Base-by-base conservation (phyloP, 2,797 vertebrate species). In the Coregonus suidteri region DNA sequence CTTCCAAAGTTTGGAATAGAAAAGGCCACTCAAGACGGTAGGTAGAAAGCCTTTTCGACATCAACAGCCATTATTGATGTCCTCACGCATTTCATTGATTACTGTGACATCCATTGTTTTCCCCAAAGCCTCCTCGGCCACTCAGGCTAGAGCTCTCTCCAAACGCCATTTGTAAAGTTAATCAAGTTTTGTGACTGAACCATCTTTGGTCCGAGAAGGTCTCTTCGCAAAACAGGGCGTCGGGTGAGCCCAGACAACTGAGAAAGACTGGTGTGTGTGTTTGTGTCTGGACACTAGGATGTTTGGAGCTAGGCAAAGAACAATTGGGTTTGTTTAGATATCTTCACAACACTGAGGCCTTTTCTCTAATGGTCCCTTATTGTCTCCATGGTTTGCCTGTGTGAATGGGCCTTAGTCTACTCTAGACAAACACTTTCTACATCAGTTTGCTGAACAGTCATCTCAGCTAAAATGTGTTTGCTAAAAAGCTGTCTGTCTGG, bases 1-100 rank as follows among this genome's bases (percentile, higher is more conserved):
- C 41, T 47, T 47, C 41, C 41, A 47, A 47, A 0, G 41, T 47
- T 47, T 47, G 11, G 9, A 47, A 47, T 47, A 47, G 41, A 47
- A 47, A 47, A 47, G 7, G 9, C 41, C 41, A 47, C 41, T 11
- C 41, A 47, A 47, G 41, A 47, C 2, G 41, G 41, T 47, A 7
- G 0, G 41, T 47, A 2, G 9, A 47, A 47, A 47, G 41, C 41
- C 9, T 47, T 47, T 47, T 47, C 9, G 9, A 47, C 41, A 47
- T 47, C 41, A 47, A 11, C 41, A 47, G 41, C 41, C 41, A 47
- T 47, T 9, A 47, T 11, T 47, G 41, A 47, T 85, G 75, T 51
- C 64, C 73, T 78, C 66, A 69, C 52, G 71, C 77, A 71, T 82
- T 84, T 82, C 80, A 87, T 87, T 87, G 81, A 87, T 91, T 84